Percentiles rank a stretch among this genome's conserved stretches.
Conservation (phyloP, 2,797 vertebrate species). For the Rhadinocentrus ornatus region DNA sequence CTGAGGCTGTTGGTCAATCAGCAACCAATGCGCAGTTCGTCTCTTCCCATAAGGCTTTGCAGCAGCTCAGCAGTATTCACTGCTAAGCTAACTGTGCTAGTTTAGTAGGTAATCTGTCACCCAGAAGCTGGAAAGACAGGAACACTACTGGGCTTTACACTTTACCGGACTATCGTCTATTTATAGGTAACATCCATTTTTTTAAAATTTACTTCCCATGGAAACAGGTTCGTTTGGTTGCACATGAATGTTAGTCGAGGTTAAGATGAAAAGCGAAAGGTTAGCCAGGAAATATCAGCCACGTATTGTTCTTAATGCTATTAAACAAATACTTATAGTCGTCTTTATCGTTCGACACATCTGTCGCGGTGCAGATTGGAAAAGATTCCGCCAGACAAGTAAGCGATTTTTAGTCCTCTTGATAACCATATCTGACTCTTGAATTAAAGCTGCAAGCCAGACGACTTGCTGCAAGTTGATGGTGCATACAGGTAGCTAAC, state of each 20-base stretch:
- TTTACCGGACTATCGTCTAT: slow-evolving; percentile 44
- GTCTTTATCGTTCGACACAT: background rate
- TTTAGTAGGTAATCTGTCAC: slow-evolving; percentile 59
- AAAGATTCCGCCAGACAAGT: background rate
- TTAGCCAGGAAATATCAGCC: slow-evolving; percentile 46
- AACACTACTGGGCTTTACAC: slow-evolving; percentile 24
- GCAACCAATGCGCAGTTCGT: slow-evolving; percentile 27
- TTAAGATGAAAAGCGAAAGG: slow-evolving; percentile 22
- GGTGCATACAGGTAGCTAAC: slow-evolving; percentile 34
- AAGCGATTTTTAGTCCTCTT: background rate
- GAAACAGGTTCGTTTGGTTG: background rate
- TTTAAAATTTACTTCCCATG: background rate
- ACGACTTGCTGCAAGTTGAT: slow-evolving; percentile 6
- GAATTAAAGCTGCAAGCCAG: slow-evolving; percentile 8
- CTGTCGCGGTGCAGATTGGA: background rate
- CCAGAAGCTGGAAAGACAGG: slow-evolving; percentile 30
- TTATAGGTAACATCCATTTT: slow-evolving; percentile 58
- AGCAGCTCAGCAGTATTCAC: slow-evolving; percentile 49
- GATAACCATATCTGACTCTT: background rate
- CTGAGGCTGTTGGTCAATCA: slow-evolving; percentile 51
- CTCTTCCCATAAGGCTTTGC: slow-evolving; percentile 71
- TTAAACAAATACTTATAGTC: slow-evolving; percentile 23
- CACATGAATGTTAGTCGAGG: background rate
- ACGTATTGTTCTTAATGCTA: slow-evolving; percentile 55
- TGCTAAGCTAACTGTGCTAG: slow-evolving; percentile 51